Conservation (phyloP, 2,113 vertebrate species). For the Corvus moneduloides region DNA sequence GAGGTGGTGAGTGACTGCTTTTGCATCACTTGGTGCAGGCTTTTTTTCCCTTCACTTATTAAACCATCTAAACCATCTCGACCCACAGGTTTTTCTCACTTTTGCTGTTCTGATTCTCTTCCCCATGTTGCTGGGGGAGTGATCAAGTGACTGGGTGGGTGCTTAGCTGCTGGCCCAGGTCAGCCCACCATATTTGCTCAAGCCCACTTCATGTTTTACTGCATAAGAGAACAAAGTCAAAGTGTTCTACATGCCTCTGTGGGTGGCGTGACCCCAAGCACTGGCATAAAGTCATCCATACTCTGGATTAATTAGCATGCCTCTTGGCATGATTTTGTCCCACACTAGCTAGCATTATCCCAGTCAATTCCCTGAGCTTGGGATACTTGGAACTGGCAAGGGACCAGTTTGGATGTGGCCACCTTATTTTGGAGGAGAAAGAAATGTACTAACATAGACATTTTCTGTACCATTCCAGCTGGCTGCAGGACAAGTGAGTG, state of each 20-base stretch:
- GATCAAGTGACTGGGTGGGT: not conserved
- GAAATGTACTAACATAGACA: not conserved
- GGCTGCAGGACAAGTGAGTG: not conserved
- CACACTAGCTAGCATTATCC: not conserved
- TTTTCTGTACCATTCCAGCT: not conserved
- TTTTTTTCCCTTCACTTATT: not conserved
- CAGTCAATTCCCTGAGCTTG: not conserved
- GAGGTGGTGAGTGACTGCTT: conserved; percentile 22
- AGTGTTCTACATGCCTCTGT: not conserved
- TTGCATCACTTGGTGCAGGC: not conserved
- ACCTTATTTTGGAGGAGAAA: not conserved
- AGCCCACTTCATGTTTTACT: not conserved
- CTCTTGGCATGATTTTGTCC: not conserved
- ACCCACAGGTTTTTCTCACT: conserved; percentile 18
- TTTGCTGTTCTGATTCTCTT: not conserved
- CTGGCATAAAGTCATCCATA: not conserved
- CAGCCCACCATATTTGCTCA: not conserved
- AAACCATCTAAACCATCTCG: not conserved
- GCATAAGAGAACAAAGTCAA: not conserved
- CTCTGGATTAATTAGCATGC: not conserved
- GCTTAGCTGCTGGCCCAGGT: not conserved
- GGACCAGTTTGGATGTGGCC: not conserved
- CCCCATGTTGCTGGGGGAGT: not conserved
- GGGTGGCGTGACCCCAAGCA: not conserved
- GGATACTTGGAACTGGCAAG: not conserved